Conservation (phyloP, 2,888 invertebrate species). For the Neoascia interrupta region DNA sequence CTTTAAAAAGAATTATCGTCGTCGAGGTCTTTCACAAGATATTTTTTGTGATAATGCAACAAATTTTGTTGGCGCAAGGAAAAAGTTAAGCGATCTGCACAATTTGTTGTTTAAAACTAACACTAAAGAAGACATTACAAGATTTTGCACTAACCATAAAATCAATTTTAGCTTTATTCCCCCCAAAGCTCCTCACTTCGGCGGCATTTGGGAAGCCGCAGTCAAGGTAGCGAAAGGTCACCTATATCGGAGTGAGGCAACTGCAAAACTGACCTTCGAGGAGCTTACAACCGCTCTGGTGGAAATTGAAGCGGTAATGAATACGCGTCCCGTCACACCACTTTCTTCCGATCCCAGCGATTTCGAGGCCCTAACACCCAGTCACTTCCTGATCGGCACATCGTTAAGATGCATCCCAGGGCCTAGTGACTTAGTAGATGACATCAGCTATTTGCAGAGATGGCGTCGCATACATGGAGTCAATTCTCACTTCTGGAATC, state of each 20-base stretch:
- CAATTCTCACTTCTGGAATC: too few relatives aligned
- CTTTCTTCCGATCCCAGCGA: conserved; percentile 42
- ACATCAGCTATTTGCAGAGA: too few relatives aligned
- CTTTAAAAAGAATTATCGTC: conserved; percentile 2
- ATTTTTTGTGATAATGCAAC: too few relatives aligned
- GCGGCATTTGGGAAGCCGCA: too few relatives aligned
- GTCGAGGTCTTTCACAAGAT: not conserved
- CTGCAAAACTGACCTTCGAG: conserved; percentile 40
- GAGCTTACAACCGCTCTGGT: too few relatives aligned
- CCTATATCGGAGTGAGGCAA: not conserved
- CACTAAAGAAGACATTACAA: not conserved
- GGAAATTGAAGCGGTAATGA: too few relatives aligned
- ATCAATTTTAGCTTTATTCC: not conserved
- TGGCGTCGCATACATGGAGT: too few relatives aligned
- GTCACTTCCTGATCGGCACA: conserved; percentile 18
- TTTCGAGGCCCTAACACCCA: conserved; percentile 32
- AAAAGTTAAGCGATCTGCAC: not conserved
- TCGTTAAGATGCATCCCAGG: too few relatives aligned
- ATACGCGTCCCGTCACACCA: conserved; percentile 25
- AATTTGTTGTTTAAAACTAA: not conserved
- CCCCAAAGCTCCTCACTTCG: not conserved
- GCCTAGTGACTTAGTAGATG: too few relatives aligned
- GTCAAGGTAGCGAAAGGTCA: too few relatives aligned
- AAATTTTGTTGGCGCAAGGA: not conserved
- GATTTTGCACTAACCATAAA: not conserved